phyloP scores from a whole-genome alignment of 2,797 vertebrate genomes.

The Hypotaenidia philippensis region DNA sequence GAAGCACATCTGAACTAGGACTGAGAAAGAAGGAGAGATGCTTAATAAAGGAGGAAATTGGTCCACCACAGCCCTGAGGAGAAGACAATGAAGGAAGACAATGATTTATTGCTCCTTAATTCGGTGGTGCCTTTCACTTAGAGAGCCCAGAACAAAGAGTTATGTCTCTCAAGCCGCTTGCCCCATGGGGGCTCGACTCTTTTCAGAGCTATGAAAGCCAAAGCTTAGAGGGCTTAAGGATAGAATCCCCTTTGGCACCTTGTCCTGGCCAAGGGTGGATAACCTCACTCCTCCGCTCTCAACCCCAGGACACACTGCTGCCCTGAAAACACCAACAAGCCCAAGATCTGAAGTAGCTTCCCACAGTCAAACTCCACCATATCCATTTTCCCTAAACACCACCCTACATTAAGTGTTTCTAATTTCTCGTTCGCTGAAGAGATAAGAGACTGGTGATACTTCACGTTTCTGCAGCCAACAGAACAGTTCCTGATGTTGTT shows the following conservation, averaged over 20 bases:
- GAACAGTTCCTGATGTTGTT: neutral
- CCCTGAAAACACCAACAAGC: neutral
- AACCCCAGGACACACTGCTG: neutral
- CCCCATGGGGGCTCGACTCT: accelerated
- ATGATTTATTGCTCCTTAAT: neutral
- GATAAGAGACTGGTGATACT: neutral
- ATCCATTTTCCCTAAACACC: neutral
- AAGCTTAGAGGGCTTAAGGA: neutral
- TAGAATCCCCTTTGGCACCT: neutral
- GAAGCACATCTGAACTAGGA: neutral
- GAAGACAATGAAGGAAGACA: neutral
- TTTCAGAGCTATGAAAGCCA: neutral
- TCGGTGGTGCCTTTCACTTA: neutral
- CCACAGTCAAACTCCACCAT: neutral
- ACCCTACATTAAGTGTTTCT: accelerated
- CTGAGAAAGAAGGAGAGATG: neutral
- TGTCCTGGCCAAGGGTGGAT: neutral
- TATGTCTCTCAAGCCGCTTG: accelerated
- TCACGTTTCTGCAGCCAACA: neutral
- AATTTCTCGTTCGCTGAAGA: neutral
- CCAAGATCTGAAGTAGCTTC: neutral
- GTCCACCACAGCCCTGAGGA: neutral
- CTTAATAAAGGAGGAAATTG: neutral
- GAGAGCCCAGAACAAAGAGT: neutral
- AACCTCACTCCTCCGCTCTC: neutral